Evolutionary conservation across 2,888 invertebrate species (phyloP).

Genomic region (Fragum fragum): DNA sequence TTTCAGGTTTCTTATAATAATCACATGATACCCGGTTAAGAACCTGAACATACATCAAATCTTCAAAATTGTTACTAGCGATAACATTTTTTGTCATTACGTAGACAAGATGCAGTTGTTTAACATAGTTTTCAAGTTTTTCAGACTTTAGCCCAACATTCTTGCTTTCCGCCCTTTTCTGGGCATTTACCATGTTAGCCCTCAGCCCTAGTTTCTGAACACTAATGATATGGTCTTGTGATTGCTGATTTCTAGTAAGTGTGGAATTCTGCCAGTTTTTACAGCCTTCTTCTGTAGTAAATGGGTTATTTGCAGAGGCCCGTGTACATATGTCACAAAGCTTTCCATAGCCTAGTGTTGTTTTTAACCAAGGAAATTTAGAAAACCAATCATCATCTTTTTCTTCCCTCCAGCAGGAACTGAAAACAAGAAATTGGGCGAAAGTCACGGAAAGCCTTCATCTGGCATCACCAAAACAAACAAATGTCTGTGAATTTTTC

Average conservation of each 20-base stretch:
- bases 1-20: slow-evolving; percentile 25
- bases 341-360: neutral
- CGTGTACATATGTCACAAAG: neutral
- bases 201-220: neutral
- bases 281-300: slow-evolving; percentile 13
- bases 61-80: slow-evolving; percentile 11
- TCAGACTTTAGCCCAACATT: neutral
- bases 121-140: slow-evolving; percentile 2
- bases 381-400: neutral
- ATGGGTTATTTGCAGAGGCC: neutral
- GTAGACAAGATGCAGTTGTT: slow-evolving; percentile 28
- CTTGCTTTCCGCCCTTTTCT: neutral
- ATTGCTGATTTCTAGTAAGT: slow-evolving; percentile 5
- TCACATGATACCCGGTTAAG: slow-evolving; percentile 28
- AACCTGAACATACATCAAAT: slow-evolving; percentile 26
- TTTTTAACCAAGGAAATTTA: neutral
- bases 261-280: slow-evolving; percentile 20
- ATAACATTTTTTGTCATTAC: slow-evolving; percentile 31
- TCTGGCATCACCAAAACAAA: neutral
- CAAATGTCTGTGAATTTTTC: neutral
- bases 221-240: neutral
- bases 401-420: neutral
- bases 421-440: neutral
- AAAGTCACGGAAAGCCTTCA: no score
- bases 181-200: neutral